These are phyloP conservation scores for Chrysolina oricalcia DNA, from an alignment of 2,888 invertebrate species.

Conservation along the genomic window DNA sequence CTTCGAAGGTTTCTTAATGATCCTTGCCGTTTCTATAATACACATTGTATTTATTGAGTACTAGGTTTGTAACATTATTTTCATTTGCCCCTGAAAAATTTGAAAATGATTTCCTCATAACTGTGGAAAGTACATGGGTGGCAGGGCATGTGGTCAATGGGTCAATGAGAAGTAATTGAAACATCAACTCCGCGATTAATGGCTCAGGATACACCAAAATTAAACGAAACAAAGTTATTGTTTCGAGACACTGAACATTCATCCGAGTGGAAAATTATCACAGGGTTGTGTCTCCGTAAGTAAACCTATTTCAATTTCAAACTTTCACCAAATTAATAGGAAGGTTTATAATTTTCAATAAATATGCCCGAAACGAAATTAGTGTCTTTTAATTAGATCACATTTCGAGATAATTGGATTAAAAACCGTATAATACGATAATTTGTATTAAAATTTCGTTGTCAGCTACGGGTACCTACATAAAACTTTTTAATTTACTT, in stretches of 20 bases:
- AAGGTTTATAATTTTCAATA: constrained; percentile 30
- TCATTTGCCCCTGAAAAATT: no score
- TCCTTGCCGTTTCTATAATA: no score
- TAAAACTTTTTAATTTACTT: constrained; percentile 44
- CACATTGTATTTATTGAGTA: no score
- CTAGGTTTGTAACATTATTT: no score
- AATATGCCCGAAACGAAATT: constrained; percentile 30
- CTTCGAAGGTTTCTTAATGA: no score
- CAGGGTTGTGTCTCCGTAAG: constrained; percentile 1
- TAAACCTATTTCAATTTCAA: constrained; percentile 2
- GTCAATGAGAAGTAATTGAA: no score
- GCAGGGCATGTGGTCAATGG: no score
- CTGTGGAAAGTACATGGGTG: no score
- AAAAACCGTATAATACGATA: constrained; percentile 40
- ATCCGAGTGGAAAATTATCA: constrained; percentile 13
- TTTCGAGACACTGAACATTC: not conserved
- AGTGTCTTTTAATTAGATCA: constrained; percentile 25
- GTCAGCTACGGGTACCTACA: constrained; percentile 50
- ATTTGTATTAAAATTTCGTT: constrained; percentile 46
- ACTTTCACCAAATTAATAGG: constrained; percentile 14
- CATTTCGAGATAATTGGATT: constrained; percentile 43
- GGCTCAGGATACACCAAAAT: no score
- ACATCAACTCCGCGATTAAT: no score
- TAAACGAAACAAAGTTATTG: no score
- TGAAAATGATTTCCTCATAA: no score